Base-by-base conservation (phyloP, 2,113 vertebrate species). In the Callipepla squamata region DNA sequence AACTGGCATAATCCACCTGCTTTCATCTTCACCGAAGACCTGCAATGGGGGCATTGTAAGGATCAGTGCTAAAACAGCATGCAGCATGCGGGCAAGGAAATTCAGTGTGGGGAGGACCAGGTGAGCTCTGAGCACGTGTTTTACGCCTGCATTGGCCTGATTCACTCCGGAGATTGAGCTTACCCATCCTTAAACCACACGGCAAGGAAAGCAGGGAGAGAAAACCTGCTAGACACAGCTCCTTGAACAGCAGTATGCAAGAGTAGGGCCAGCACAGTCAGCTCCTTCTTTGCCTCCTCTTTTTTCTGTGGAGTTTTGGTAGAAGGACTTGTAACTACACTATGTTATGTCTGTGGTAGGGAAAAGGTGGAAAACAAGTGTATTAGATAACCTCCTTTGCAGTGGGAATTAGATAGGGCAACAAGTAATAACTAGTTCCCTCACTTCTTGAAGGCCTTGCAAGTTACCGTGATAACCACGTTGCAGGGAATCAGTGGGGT, bases 371-470 rank as follows among this genome's bases (percentile, higher is more conserved):
- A 53, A 89, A 85, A 80, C 80, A 0, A 22, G 40, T 6, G 6
- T n/a, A 55, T 7, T 36, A n/a, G 70, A 57, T 40, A 59, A 6
- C 23, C 77, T 47, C 62, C 26, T 82, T 57, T 40, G 75, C 89
- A 57, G 59, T 63, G 79, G 79, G 63, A 91, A 91, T 92, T 57
- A 67, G 63, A 50, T 45, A 86, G 30, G 55, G 53, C 87, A 87
- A 59, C 9, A 34, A 32, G 11, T 5, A 77, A 86, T 65, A 76
- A 86, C 25, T 92, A 23, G 25, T 40, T 76, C 1, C 70, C 63
- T 73, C 25, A 5, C 30, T 86, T 94, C 44, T 28, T 51, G 77
- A 84, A 45, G 6, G 47, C 80, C 20, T 82, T 67, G 57, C 32
- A 68, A 84, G 68, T 84, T 15, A 28, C 0, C 42, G 26, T 7